These are phyloP conservation scores for Alectoris magna DNA, from an alignment of 2,797 vertebrate genomes.

Conservation along the genomic window DNA sequence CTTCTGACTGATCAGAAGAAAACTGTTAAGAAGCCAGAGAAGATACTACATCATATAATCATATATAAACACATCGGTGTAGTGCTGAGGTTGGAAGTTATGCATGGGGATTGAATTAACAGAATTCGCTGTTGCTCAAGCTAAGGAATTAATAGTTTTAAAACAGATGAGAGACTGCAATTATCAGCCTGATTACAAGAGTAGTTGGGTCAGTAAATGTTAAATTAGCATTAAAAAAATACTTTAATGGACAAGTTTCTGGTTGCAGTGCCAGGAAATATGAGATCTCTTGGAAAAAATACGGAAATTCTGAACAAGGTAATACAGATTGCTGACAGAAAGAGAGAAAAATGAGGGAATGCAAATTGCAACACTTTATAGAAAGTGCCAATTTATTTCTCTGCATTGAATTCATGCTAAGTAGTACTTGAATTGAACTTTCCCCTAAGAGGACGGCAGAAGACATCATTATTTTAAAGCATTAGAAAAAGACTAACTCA, in stretches of 20 bases:
- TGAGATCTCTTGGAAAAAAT: neutral
- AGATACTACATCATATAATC: neutral
- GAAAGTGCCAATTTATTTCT: conserved; percentile 49
- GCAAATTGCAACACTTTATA: conserved; percentile 28
- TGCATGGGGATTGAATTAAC: neutral
- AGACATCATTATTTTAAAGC: neutral
- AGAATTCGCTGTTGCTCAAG: neutral
- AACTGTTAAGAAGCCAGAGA: neutral
- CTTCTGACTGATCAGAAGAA: neutral
- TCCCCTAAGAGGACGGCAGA: neutral
- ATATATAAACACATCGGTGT: neutral
- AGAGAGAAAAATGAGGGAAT: neutral
- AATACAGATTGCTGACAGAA: conserved; percentile 29
- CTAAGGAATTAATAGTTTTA: conserved; percentile 24
- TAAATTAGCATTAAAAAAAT: conserved; percentile 9
- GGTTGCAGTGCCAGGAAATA: conserved; percentile 35
- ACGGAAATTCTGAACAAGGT: neutral
- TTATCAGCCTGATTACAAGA: conserved; percentile 29
- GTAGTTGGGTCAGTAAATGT: neutral
- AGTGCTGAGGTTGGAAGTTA: neutral
- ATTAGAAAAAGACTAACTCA: neutral
- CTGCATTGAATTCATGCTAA: conserved; percentile 19
- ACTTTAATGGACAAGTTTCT: conserved; percentile 41
- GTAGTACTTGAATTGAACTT: neutral
- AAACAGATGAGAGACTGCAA: conserved; percentile 9